Evolutionary conservation across 2,113 vertebrate species (phyloP).

Genomic region (Mirounga angustirostris): DNA sequence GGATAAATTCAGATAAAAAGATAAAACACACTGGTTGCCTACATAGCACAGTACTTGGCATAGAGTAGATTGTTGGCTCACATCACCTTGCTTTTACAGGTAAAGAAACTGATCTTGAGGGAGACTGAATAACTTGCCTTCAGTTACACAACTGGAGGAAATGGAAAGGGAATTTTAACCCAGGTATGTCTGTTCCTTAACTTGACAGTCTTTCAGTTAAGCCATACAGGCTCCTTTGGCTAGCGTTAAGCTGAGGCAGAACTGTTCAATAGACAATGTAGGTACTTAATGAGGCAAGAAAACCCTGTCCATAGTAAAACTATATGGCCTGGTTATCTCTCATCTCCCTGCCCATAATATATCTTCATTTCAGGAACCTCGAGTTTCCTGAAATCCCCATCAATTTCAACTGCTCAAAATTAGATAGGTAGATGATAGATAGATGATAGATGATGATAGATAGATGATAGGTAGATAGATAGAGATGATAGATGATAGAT

Average conservation of each 20-base stretch:
- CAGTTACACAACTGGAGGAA: background rate
- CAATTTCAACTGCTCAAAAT: background rate
- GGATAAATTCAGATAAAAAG: background rate
- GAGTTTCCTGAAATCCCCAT: background rate
- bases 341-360: accelerated
- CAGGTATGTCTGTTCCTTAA: background rate
- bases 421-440: background rate
- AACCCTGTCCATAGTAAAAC: background rate
- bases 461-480: background rate
- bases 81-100: background rate
- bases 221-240: background rate
- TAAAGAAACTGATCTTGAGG: background rate
- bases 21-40: background rate
- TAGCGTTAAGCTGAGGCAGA: background rate
- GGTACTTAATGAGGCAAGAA: background rate
- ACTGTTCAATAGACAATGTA: background rate
- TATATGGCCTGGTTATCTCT: background rate
- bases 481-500: background rate
- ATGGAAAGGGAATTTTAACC: background rate
- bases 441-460: background rate
- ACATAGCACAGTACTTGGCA: background rate
- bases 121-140: background rate
- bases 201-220: background rate
- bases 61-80: background rate
- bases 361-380: background rate